These are phyloP conservation scores for Acanthopleura granulata DNA, from an alignment of 2,888 invertebrate species.

Conservation along the genomic window DNA sequence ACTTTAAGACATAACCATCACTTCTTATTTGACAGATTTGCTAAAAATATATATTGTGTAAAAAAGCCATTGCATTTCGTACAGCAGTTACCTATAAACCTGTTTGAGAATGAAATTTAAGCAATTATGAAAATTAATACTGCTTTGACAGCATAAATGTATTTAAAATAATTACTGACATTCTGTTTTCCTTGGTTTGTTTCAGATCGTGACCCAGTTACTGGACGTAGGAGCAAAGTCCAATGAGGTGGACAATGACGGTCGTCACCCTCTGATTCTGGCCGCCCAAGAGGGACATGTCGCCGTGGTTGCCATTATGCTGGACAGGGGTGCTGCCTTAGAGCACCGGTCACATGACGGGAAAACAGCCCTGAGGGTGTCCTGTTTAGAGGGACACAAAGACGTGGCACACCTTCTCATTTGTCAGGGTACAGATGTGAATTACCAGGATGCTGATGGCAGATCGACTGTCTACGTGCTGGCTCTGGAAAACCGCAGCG, in stretches of 20 bases:
- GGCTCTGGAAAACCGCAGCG: constrained; percentile 73
- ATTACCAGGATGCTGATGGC: constrained; percentile 92
- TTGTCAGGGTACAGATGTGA: constrained; percentile 81
- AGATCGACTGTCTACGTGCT: constrained; percentile 92
- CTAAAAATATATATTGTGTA: no score
- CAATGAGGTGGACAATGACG: constrained; percentile 71
- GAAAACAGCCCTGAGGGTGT: constrained; percentile 75
- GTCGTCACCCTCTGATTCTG: constrained; percentile 74
- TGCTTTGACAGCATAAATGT: no score
- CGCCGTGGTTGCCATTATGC: constrained; percentile 49
- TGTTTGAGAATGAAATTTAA: no score
- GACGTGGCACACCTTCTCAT: constrained; percentile 78
- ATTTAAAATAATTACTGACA: no score
- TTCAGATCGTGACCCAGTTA: constrained; percentile 74
- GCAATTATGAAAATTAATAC: no score
- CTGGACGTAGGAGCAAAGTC: constrained; percentile 70
- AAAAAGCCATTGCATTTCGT: no score
- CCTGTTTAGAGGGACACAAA: constrained; percentile 77
- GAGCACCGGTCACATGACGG: constrained; percentile 81
- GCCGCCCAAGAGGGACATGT: constrained; percentile 79
- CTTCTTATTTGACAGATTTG: no score
- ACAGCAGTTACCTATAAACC: no score
- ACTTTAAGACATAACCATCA: no score
- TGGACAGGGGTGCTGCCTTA: constrained; percentile 54
- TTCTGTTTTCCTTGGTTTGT: neutral